Conservation (phyloP, 2,113 vertebrate species). For the Willisornis vidua region DNA sequence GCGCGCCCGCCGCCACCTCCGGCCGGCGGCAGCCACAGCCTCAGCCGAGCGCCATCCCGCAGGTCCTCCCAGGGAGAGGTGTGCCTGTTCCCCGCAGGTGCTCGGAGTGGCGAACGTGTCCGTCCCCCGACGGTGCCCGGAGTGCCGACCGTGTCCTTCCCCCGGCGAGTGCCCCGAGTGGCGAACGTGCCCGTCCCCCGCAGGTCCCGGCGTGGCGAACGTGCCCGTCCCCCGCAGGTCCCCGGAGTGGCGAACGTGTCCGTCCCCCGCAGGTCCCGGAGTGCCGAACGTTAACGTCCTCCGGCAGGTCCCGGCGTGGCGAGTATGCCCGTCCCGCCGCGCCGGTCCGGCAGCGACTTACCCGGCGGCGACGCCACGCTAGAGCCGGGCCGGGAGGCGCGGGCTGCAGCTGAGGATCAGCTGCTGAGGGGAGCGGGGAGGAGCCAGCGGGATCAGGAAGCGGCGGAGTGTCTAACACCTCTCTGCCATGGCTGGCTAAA, state of each 20-base stretch:
- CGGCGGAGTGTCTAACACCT: constrained; percentile 75
- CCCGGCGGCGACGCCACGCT: constrained; percentile 16
- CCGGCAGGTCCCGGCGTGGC: neutral
- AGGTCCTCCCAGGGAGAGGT: neutral
- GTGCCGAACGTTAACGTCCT: neutral
- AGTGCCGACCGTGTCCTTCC: neutral
- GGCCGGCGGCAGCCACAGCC: neutral
- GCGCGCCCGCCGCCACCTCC: neutral
- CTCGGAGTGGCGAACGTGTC: neutral
- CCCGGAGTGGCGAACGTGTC: too few relatives aligned
- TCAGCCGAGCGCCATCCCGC: neutral
- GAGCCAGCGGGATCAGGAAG: constrained; percentile 72
- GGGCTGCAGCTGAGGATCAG: constrained; percentile 75
- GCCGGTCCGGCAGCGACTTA: neutral
- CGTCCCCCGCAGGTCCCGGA: neutral
- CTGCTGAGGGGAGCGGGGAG: constrained; percentile 72
- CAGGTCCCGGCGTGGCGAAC: neutral
- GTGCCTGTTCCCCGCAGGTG: neutral
- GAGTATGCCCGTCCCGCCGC: neutral
- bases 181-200: neutral
- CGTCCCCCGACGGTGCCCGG: neutral
- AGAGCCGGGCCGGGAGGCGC: constrained; percentile 23
- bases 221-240: too few relatives aligned
- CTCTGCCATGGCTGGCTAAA: constrained; percentile 77
- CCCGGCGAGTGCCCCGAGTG: neutral